phyloP scores from a whole-genome alignment of 1,140 invertebrate species.

The Neodiprion virginianus region DNA sequence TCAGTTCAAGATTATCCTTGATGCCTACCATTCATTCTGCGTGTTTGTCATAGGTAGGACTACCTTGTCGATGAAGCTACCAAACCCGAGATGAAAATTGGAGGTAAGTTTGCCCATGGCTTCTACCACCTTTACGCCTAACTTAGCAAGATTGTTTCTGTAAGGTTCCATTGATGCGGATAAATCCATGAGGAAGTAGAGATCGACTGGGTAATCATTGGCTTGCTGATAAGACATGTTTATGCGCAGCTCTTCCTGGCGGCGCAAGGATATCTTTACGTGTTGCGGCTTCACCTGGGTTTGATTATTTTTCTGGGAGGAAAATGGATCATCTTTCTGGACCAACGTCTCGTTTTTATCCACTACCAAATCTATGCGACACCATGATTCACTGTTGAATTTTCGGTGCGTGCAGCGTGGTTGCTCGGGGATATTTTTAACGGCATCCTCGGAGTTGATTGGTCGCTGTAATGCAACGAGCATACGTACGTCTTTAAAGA shows the following conservation, averaged over 20 bases:
- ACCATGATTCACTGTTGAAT: conserved; percentile 36
- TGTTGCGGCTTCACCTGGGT: conserved; percentile 46
- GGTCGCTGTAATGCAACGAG: conserved; percentile 31
- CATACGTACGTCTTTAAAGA: conserved; percentile 24
- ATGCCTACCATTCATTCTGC: conserved; percentile 59
- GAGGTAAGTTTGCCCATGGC: conserved; percentile 80
- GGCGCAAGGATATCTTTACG: conserved; percentile 23
- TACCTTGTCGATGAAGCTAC: conserved; percentile 90
- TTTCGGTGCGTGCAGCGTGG: too few relatives aligned
- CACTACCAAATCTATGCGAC: conserved; percentile 28
- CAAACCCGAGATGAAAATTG: conserved; percentile 85
- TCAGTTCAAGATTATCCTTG: not conserved
- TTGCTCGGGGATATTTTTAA: not conserved
- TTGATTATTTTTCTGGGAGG: conserved; percentile 29
- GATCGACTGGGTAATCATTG: conserved; percentile 85
- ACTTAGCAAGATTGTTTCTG: conserved; percentile 69
- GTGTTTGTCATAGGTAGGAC: conserved; percentile 79
- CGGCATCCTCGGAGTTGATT: conserved; percentile 34
- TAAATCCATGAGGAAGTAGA: conserved; percentile 89
- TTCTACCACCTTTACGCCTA: conserved; percentile 70
- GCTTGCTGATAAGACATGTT: conserved; percentile 65
- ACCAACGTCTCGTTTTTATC: conserved; percentile 22
- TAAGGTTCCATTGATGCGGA: conserved; percentile 82
- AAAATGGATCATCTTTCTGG: conserved; percentile 33
- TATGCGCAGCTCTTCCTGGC: conserved; percentile 27